Base-by-base conservation (phyloP, 2,888 invertebrate genomes). In the Rhagonycha lutea region DNA sequence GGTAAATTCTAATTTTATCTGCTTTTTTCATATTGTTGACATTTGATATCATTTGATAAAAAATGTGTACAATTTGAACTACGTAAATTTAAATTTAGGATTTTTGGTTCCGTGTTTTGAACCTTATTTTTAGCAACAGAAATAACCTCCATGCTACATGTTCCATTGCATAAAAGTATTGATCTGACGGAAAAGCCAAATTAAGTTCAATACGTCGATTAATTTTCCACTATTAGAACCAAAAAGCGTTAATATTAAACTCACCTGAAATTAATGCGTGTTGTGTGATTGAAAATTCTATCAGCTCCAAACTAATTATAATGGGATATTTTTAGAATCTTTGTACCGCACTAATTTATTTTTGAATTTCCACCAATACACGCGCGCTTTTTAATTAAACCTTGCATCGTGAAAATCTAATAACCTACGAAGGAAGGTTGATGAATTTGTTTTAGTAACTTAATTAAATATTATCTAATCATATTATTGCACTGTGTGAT, bases 311-410 rank as follows among this genome's bases (percentile, higher is more conserved):
- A 80, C 80, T 80, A 80, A 80, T 79, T 80, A 79, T 79, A 79
- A 78, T 79, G 69, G 67, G 70, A 72, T 80, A 80, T 80, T 79
- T 80, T 79, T 80, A 80, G 80, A 78, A 78, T 73, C 74, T 78
- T 78, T 75, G 79, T 77, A 74, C 68, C 73, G 67, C 76, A 76
- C 73, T 75, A 76, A 74, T 72, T 68, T 70, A 67, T 14, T 60
- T 28, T 67, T 70, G 72, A 77, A 74, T 74, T 77, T 76, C 74
- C 76, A 63, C 47, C 47, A 47, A 47, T 47, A 26, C 47, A 47
- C 26, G 62, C 18, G 14, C 61, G 14, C 70, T 60, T 70, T 68
- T 26, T 23, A n/a, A 23, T 28, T 61, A 32, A 14, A 18, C 23
- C 63, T 65, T 8, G 24, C 23, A 24, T 65, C n/a, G 26, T 18